These are phyloP conservation scores for Acromyrmex echinatior DNA, from an alignment of 1,140 invertebrate genomes.

Conservation along the genomic window DNA sequence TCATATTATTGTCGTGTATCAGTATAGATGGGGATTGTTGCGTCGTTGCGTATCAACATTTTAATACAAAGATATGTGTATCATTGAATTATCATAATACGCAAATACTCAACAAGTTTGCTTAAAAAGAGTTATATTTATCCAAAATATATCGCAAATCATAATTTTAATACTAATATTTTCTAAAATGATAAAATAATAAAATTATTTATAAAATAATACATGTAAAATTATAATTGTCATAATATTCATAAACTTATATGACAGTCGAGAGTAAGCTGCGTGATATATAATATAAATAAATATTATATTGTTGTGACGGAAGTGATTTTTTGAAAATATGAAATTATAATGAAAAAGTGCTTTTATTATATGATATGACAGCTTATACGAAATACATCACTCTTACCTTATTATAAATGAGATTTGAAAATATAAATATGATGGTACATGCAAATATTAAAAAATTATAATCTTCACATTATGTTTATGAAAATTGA, in stretches of 20 bases:
- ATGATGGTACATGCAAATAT: background rate
- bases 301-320: background rate
- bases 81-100: no score
- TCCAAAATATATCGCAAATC: no score
- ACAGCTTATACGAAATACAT: background rate
- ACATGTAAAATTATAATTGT: background rate
- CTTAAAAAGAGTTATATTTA: no score
- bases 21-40: background rate
- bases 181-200: no score
- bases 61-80: no score
- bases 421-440: constrained; percentile 4
- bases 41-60: no score
- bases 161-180: no score
- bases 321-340: background rate
- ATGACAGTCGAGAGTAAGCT: background rate
- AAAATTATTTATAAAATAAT: no score
- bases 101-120: no score
- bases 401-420: constrained; percentile 13
- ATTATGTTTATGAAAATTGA: background rate
- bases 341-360: constrained; percentile 11
- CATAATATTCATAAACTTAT: background rate
- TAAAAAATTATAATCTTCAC: background rate
- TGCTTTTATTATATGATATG: constrained; percentile 18
- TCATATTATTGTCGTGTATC: background rate
- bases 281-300: background rate